A percentile compares a stretch with the other conserved stretches of the same genome.
Conservation (phyloP, 2,113 vertebrate species). For the Bambusicola thoracicus region DNA sequence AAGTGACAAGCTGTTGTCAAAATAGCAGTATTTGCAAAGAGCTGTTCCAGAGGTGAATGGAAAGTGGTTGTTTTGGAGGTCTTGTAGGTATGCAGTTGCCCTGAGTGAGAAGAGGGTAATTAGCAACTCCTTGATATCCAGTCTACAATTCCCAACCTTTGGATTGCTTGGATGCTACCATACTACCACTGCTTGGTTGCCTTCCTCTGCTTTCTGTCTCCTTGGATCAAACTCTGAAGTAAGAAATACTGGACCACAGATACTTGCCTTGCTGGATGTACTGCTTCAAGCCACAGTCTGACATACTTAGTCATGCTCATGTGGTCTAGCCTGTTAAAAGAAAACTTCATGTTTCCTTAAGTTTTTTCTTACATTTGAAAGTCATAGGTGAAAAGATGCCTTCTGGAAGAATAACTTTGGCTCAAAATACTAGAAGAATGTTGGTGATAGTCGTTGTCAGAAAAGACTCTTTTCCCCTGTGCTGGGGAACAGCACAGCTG, state of each 20-base stretch:
- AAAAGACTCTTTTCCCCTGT: background rate
- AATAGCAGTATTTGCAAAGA: background rate
- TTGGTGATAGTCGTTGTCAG: background rate
- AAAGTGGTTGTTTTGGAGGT: background rate
- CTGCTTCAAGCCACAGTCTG: background rate
- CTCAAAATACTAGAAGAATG: background rate
- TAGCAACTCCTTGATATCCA: background rate
- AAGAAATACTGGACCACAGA: background rate
- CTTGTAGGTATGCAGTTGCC: background rate
- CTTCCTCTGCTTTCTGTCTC: background rate
- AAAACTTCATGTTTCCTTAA: background rate
- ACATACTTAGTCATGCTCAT: background rate
- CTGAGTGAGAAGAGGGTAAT: background rate
- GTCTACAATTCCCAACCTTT: background rate
- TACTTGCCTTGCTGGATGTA: background rate
- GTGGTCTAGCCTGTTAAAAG: background rate
- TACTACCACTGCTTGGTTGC: no score
- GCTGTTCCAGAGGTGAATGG: background rate
- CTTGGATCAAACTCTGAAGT: background rate
- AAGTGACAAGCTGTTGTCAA: background rate
- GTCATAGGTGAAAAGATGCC: background rate
- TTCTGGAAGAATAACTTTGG: background rate
- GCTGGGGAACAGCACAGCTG: background rate
- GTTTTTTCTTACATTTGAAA: background rate
- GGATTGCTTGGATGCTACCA: background rate